Evolutionary conservation across 2,113 vertebrate genomes (phyloP).

Genomic region (Seriola quinqueradiata): DNA sequence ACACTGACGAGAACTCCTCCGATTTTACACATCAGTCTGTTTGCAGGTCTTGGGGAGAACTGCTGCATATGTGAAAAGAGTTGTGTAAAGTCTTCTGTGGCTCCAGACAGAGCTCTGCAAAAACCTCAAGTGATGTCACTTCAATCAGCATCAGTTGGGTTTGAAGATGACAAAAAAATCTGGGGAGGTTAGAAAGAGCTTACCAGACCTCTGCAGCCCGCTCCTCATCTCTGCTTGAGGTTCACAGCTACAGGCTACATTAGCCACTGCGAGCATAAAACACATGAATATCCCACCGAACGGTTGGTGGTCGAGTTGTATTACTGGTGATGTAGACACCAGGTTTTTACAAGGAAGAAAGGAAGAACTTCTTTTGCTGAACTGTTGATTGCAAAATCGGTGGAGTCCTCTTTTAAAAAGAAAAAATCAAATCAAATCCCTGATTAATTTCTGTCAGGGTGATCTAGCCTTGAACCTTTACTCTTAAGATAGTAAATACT

Average conservation of each 20-base stretch:
- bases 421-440: background rate
- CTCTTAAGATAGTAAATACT: background rate
- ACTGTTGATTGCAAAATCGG: background rate
- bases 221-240: constrained; percentile 2
- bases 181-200: background rate
- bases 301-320: background rate
- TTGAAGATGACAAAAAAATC: background rate
- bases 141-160: background rate
- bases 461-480: background rate
- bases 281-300: background rate
- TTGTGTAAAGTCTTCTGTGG: background rate
- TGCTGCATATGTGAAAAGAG: background rate
- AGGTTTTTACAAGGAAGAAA: constrained; percentile 2
- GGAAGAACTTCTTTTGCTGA: background rate
- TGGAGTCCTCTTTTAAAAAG: background rate
- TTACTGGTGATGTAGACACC: background rate
- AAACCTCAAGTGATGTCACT: background rate
- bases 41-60: background rate
- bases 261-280: background rate
- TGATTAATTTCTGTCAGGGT: constrained; percentile 14
- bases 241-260: background rate
- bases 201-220: background rate
- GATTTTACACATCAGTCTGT: constrained; percentile 3
- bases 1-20: background rate
- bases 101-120: background rate